Evolutionary conservation across 2,888 invertebrate genomes (phyloP), one percentile per base, ranked within the genome.

Genomic region (Liposcelis brunnea): DNA sequence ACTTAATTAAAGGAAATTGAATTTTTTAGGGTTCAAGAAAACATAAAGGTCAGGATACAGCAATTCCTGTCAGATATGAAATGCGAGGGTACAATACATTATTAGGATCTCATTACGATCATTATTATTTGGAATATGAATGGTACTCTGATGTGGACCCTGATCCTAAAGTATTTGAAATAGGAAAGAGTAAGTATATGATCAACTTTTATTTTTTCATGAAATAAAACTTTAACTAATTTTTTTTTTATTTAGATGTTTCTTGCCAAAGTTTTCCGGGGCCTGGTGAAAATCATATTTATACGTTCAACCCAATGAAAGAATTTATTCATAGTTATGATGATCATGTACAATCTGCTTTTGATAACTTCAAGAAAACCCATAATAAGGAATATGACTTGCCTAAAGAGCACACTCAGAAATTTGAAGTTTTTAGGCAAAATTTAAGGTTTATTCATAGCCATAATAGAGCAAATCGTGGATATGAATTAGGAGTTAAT

Each of bases 91-190:
- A 74, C 62, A 93, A 95, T 61, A 75, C 80, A 0, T 67, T 95
- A 1, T 67, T 95, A n/a, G 93, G 93, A 1, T 93, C 93, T 0
- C 94, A 95, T 62, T 94, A 84, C 58, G 94, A 95, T 62, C 91
- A 93, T 61, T 95, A 95, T 58, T 85, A 82, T 59, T 61, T 95
- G 42, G 76, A 80, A 37, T 94, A 94, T 56, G 74, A 75, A 31
- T 64, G 61, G 56, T 72, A 63, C 51, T 60, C 61, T 35, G 70
- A 74, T 6, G 79, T 79, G 31, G 69, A 71, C 33, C 81, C 82
- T 34, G 73, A 75, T 49, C 69, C 75, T 37, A 70, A 72, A 31
- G 76, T 80, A 1, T 89, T 87, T 57, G 63, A 72, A 49, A 59
- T 86, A 21, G 70, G 73, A 48, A 54, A 68, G 47, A 70, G 79